phyloP scores from a whole-genome alignment of 2,797 vertebrate species.

The Tenualosa ilisha region DNA sequence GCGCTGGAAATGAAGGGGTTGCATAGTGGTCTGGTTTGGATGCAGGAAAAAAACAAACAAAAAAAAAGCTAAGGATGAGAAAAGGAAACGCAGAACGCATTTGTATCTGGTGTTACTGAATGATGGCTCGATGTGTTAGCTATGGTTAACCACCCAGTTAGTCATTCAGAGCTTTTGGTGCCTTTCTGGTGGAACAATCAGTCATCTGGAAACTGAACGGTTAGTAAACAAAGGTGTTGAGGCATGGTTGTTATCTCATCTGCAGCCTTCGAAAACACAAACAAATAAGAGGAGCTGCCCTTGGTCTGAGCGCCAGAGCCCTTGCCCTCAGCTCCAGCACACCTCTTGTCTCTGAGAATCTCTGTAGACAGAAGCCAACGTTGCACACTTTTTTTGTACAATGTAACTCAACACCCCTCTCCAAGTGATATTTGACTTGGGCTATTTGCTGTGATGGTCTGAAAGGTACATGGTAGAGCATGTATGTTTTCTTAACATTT shows the following conservation, averaged over 20 bases:
- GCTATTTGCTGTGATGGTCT: slow-evolving; percentile 13
- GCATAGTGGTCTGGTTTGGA: neutral
- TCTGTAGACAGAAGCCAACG: slow-evolving; percentile 25
- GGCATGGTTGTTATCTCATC: slow-evolving; percentile 34
- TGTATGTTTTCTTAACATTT: neutral
- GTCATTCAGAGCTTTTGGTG: slow-evolving; percentile 16
- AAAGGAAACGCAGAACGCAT: neutral
- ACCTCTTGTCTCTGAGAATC: slow-evolving; percentile 21
- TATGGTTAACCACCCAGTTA: neutral
- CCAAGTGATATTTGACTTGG: neutral
- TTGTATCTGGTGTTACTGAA: neutral
- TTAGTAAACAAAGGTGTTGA: slow-evolving; percentile 21
- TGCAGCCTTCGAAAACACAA: slow-evolving; percentile 30
- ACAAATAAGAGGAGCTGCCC: slow-evolving; percentile 21
- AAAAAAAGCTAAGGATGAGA: neutral
- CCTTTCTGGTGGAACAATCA: slow-evolving; percentile 6
- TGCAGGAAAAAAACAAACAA: neutral
- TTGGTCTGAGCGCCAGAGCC: neutral
- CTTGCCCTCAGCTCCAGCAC: neutral
- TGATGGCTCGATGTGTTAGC: neutral
- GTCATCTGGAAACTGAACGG: slow-evolving; percentile 11
- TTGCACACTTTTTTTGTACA: slow-evolving; percentile 37
- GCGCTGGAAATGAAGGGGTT: neutral
- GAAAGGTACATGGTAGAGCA: slow-evolving; percentile 14
- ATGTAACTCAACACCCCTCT: neutral